Percentiles rank a stretch among this genome's conserved stretches.
Evolutionary conservation across 2,113 vertebrate species (phyloP).

Genomic region (Catagonus wagneri): DNA sequence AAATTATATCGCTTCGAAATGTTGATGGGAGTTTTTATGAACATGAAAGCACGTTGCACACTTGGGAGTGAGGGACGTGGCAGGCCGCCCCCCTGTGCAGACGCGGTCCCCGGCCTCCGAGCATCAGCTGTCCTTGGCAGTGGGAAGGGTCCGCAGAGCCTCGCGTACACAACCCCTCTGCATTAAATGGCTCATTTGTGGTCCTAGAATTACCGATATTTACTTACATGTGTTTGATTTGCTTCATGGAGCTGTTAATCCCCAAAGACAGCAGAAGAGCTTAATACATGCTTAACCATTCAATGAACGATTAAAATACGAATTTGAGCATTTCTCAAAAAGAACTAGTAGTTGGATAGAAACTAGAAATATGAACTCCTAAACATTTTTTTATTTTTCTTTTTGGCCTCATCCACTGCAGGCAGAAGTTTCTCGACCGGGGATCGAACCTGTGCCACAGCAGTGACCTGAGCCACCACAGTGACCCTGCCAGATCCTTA

Average conservation of each 20-base stretch:
- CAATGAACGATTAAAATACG: conserved; percentile 30
- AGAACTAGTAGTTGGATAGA: background rate
- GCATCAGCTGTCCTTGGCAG: background rate
- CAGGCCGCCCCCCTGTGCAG: background rate
- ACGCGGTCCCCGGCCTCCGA: background rate
- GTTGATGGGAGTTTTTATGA: background rate
- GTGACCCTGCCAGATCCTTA: no score
- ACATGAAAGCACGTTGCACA: background rate
- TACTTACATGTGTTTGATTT: conserved; percentile 47
- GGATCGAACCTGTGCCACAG: no score
- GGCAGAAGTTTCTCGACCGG: no score
- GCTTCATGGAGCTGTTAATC: conserved; percentile 8
- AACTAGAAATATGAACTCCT: background rate
- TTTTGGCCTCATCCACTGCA: no score
- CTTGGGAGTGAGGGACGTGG: rapidly evolving
- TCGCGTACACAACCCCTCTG: background rate
- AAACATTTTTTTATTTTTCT: no score
- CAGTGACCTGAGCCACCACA: no score
- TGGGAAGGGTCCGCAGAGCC: background rate
- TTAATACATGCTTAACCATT: background rate
- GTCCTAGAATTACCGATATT: background rate
- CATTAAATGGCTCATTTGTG: background rate
- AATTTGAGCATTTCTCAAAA: conserved; percentile 1
- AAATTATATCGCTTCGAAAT: background rate
- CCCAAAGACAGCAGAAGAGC: background rate